phyloP scores from a whole-genome alignment of 35 echinoderm and acorn worm species.

The Ophiothrix spiculata region DNA sequence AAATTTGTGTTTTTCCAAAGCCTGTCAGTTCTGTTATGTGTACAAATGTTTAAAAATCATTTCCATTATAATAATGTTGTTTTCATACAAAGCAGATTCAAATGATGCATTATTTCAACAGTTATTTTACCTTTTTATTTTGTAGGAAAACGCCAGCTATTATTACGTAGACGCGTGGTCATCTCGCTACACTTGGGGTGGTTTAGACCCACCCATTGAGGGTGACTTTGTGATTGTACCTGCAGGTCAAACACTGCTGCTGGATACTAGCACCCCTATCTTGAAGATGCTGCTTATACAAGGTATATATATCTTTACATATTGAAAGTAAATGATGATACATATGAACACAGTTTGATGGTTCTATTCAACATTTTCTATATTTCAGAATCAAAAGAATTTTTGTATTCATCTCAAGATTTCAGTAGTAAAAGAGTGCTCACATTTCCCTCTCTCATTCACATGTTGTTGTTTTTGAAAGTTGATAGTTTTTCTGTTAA shows the following conservation, averaged over 20 bases:
- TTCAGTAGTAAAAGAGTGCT: neutral
- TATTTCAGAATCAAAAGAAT: neutral
- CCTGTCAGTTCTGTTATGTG: too few species aligned
- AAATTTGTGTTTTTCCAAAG: too few species aligned
- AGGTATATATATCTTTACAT: slow-evolving; percentile 33
- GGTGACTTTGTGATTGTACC: slow-evolving; percentile 66
- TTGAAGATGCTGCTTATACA: slow-evolving; percentile 67
- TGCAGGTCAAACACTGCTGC: slow-evolving; percentile 69
- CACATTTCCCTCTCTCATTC: neutral
- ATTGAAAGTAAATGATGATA: neutral
- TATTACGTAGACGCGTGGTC: slow-evolving; percentile 87
- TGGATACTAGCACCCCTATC: slow-evolving; percentile 77
- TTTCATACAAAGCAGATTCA: too few species aligned
- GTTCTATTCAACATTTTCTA: too few species aligned
- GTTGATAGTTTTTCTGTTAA: neutral
- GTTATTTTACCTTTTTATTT: neutral
- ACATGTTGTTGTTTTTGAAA: too few species aligned
- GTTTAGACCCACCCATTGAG: slow-evolving; percentile 47
- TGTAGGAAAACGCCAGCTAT: slow-evolving; percentile 56
- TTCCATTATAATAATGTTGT: too few species aligned
- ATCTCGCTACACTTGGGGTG: slow-evolving; percentile 71
- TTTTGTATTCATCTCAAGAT: neutral
- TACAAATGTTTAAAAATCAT: too few species aligned
- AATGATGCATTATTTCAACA: too few species aligned
- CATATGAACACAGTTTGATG: neutral